Evolutionary conservation across 2,888 invertebrate species (phyloP).

Genomic region (Altica lythri): DNA sequence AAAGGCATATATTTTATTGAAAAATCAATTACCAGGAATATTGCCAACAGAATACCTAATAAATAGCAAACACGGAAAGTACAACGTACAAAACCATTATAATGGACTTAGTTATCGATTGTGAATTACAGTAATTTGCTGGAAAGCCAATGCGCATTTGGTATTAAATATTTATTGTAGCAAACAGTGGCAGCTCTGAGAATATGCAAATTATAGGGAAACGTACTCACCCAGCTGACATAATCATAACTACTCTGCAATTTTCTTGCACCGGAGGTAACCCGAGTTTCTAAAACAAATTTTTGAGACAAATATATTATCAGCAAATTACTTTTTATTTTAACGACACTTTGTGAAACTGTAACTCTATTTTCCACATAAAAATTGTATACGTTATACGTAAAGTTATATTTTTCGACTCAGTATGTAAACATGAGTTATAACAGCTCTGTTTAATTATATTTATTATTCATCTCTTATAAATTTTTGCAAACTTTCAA

Average conservation of each 20-base stretch:
- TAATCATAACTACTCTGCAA: neutral
- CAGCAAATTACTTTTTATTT: too few relatives aligned
- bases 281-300: neutral
- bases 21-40: slow-evolving; percentile 48
- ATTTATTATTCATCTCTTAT: too few relatives aligned
- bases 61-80: slow-evolving; percentile 49
- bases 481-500: too few relatives aligned
- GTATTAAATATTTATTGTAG: slow-evolving; percentile 48
- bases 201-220: slow-evolving; percentile 22
- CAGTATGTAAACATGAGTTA: too few relatives aligned
- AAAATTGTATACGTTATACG: too few relatives aligned
- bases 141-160: slow-evolving; percentile 51
- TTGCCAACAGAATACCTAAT: slow-evolving; percentile 48
- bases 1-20: slow-evolving; percentile 44
- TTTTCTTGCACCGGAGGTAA: slow-evolving; percentile 1
- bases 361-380: too few relatives aligned
- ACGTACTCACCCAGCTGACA: neutral
- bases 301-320: too few relatives aligned
- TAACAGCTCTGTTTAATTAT: too few relatives aligned
- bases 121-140: slow-evolving; percentile 51
- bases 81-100: slow-evolving; percentile 32
- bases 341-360: too few relatives aligned
- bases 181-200: slow-evolving; percentile 22
- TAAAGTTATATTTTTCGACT: too few relatives aligned
- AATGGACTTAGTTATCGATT: slow-evolving; percentile 45